phyloP scores from a whole-genome alignment of 2,888 invertebrate species.

The Autographa pulchrina region DNA sequence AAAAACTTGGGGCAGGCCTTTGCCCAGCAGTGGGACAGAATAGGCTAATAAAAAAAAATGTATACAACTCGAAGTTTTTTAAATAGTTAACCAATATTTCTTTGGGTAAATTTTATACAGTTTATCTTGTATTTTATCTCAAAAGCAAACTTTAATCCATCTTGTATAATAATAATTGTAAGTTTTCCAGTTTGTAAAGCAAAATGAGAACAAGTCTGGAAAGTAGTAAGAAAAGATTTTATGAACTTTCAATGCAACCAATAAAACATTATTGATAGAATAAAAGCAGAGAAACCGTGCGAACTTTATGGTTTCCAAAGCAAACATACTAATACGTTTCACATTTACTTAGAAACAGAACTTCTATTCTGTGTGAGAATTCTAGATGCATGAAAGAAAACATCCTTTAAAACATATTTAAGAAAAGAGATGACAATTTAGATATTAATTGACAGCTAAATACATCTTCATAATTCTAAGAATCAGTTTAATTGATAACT shows the following conservation, averaged over 20 bases:
- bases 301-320: conserved; percentile 17
- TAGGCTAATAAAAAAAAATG: too few relatives aligned
- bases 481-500: too few relatives aligned
- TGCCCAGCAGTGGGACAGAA: too few relatives aligned
- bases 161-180: background rate
- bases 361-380: background rate
- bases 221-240: background rate
- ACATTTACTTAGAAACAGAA: conserved; percentile 24
- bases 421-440: too few relatives aligned
- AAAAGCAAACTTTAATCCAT: background rate
- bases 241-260: background rate
- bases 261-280: background rate
- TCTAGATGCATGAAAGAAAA: too few relatives aligned
- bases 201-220: background rate
- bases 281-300: conserved; percentile 25
- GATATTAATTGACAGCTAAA: too few relatives aligned
- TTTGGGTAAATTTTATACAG: background rate
- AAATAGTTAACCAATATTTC: too few relatives aligned
- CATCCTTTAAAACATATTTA: too few relatives aligned
- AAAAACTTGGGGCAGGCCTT: too few relatives aligned
- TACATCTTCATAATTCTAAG: too few relatives aligned
- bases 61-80: too few relatives aligned
- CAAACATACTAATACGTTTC: conserved; percentile 12
- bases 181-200: background rate
- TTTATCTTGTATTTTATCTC: background rate